Conservation (phyloP, 2,113 vertebrate species). For the Aptenodytes patagonicus region DNA sequence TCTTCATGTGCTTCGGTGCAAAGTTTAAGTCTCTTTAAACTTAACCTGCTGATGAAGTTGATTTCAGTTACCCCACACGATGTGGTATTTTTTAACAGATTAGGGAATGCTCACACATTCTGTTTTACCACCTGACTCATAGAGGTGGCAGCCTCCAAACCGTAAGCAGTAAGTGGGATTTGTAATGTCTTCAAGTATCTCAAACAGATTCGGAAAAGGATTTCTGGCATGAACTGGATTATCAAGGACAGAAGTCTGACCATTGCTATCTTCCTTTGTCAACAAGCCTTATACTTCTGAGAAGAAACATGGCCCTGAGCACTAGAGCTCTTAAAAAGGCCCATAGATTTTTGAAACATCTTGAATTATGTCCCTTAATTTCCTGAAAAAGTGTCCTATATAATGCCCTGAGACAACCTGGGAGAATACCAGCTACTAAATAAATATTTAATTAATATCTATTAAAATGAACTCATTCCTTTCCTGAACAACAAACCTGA, state of each 20-base stretch:
- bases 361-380: neutral
- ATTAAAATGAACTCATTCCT: neutral
- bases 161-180: neutral
- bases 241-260: neutral
- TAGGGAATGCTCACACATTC: neutral
- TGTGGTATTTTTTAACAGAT: neutral
- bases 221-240: neutral
- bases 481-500: neutral
- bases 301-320: neutral
- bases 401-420: neutral
- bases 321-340: neutral
- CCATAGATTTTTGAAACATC: neutral
- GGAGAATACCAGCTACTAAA: neutral
- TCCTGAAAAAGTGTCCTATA: neutral
- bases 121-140: neutral
- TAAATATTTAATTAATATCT: neutral
- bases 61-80: neutral
- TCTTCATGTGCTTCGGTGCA: neutral
- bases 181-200: neutral
- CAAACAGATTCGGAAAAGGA: neutral
- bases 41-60: neutral
- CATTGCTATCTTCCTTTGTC: neutral
- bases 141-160: neutral
- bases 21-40: neutral
- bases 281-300: neutral